Conservation (phyloP, 2,113 vertebrate species). For the Serilophus lunatus region DNA sequence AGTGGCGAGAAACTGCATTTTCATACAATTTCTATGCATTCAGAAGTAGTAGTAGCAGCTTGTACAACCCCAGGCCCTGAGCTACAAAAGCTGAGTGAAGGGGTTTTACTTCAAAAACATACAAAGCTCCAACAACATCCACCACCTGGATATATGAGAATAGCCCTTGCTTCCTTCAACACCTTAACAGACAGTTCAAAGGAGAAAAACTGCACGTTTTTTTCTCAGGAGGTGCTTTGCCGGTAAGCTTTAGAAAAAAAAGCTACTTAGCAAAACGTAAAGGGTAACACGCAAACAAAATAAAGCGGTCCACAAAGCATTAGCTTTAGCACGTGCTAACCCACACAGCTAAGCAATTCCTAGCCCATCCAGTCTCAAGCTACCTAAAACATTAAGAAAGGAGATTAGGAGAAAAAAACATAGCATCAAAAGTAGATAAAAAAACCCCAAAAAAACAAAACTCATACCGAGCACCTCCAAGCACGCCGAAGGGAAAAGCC, state of each 20-base stretch:
- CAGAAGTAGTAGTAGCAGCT: neutral
- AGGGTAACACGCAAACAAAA: neutral
- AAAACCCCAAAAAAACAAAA: too few species aligned
- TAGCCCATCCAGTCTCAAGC: neutral
- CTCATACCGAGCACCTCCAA: too few species aligned
- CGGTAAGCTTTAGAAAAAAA: neutral
- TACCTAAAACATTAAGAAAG: neutral
- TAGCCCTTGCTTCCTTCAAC: neutral
- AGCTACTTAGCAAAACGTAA: neutral
- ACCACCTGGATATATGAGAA: neutral
- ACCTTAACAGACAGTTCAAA: neutral
- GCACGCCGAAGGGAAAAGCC: too few species aligned
- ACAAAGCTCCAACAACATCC: neutral
- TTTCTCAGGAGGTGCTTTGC: neutral
- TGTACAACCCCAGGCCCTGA: neutral
- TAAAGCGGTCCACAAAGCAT: neutral
- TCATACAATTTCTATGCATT: neutral
- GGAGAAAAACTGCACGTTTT: neutral
- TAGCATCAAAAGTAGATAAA: too few species aligned
- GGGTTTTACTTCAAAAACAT: neutral
- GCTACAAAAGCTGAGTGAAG: neutral
- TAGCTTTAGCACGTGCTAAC: neutral
- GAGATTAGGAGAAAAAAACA: neutral
- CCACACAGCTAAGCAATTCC: neutral
- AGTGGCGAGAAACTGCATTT: neutral